Base-by-base conservation (phyloP, 1,140 invertebrate genomes). In the Sminthurides bifidus region DNA sequence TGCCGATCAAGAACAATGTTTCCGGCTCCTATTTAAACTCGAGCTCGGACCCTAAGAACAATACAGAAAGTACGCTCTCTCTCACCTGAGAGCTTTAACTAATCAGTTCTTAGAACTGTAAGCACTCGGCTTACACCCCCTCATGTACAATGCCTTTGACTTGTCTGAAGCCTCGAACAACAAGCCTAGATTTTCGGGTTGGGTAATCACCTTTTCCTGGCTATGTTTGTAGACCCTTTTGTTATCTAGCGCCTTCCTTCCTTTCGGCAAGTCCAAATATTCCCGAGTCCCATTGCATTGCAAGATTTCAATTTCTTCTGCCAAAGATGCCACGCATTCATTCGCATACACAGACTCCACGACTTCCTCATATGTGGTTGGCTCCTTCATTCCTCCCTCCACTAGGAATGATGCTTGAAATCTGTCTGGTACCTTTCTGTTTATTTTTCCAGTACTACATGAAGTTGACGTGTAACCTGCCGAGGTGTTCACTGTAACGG, bases 91-190 rank as follows among this genome's bases (percentile, higher is more conserved):
- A n/a, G n/a, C n/a, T n/a, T n/a, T n/a, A n/a, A n/a, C n/a, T n/a
- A n/a, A n/a, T n/a, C n/a, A n/a, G n/a, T n/a, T n/a, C n/a, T n/a
- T n/a, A n/a, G n/a, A n/a, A n/a, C n/a, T n/a, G n/a, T n/a, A n/a
- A n/a, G n/a, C n/a, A n/a, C n/a, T n/a, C n/a, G n/a, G n/a, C n/a
- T n/a, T n/a, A n/a, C 12, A 65, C 69, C 52, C 71, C 68, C 27
- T 53, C 24, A 30, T 12, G 62, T 43, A 61, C 59, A 24, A 58
- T 37, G 5, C 61, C 61, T 41, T 58, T 19, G 10, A 33, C 31
- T 52, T 64, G 61, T n/a, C 3, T 21, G 43, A 23, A 64, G 3
- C 59, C 59, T 54, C 44, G 58, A 1, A 43, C 59, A 4, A 61
- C 56, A 15, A 59, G 37, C 44, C 56, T 43, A 23, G 59, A n/a